Conservation (phyloP, 1,140 invertebrate species). For the Euschistus heros region DNA sequence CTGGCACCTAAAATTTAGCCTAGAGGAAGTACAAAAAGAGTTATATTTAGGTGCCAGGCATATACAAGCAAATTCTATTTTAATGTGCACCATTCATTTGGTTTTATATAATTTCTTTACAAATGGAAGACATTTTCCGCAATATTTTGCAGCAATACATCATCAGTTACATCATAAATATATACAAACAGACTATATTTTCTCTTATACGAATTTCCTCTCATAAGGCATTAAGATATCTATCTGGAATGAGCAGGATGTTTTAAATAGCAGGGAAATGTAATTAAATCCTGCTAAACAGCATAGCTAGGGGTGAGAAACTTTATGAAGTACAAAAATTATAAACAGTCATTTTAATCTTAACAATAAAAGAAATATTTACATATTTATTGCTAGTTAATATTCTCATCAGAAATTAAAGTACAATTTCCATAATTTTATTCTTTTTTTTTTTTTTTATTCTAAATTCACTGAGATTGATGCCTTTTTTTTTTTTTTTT, state of each 20-base stretch:
- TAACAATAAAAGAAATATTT: constrained; percentile 6
- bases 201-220: constrained; percentile 23
- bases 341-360: not conserved
- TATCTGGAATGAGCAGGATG: constrained; percentile 21
- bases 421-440: too few species aligned
- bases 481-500: too few species aligned
- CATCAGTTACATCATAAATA: constrained; percentile 18
- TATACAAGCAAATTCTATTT: constrained; percentile 23
- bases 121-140: constrained; percentile 24
- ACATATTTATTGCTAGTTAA: not conserved
- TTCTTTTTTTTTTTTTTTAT: too few species aligned
- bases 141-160: constrained; percentile 20
- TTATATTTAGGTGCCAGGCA: constrained; percentile 18
- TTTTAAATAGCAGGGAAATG: not conserved
- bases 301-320: constrained; percentile 9
- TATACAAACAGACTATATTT: constrained; percentile 24
- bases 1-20: constrained; percentile 13
- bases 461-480: too few species aligned
- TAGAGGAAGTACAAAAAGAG: constrained; percentile 17
- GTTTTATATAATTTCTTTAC: constrained; percentile 21
- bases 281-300: constrained; percentile 16
- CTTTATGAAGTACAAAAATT: not conserved
- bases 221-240: constrained; percentile 24
- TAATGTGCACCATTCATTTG: constrained; percentile 21
- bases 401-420: not conserved